Conservation (phyloP, 2,888 invertebrate genomes). For the Patella ulyssiponensis region DNA sequence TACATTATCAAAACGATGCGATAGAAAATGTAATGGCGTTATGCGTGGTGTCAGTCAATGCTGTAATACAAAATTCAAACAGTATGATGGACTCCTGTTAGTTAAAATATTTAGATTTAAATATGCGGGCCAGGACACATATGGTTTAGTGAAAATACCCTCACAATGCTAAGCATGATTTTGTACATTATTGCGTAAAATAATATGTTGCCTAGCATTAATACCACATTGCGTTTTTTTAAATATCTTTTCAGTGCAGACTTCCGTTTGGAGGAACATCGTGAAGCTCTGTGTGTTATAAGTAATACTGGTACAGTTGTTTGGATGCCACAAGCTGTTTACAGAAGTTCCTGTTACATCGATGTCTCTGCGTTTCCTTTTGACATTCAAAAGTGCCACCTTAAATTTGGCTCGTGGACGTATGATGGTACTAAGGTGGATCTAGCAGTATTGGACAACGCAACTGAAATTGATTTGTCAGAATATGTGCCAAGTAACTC, state of each 20-base stretch:
- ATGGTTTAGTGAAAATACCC: too few relatives aligned
- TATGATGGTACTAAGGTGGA: constrained; percentile 67
- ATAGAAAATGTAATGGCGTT: too few relatives aligned
- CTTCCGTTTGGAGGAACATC: constrained; percentile 67
- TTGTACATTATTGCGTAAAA: too few relatives aligned
- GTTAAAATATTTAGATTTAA: too few relatives aligned
- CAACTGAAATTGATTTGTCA: constrained; percentile 48
- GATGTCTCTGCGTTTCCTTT: constrained; percentile 71
- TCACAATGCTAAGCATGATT: too few relatives aligned
- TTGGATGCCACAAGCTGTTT: constrained; percentile 68
- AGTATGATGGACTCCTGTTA: too few relatives aligned
- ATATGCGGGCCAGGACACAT: too few relatives aligned
- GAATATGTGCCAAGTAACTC: constrained; percentile 71
- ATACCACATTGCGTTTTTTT: neutral
- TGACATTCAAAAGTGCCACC: constrained; percentile 69
- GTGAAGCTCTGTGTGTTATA: constrained; percentile 68
- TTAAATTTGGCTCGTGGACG: constrained; percentile 72
- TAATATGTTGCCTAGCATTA: too few relatives aligned
- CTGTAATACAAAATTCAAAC: too few relatives aligned
- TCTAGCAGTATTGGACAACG: constrained; percentile 50
- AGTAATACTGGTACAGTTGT: constrained; percentile 55
- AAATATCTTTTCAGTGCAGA: constrained; percentile 66
- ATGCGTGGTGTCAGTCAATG: too few relatives aligned
- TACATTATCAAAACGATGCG: too few relatives aligned
- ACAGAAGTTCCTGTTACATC: constrained; percentile 70